Evolutionary conservation across 2,797 vertebrate genomes (phyloP), one percentile per base, ranked within the genome.

Genomic region (Falco rusticolus): DNA sequence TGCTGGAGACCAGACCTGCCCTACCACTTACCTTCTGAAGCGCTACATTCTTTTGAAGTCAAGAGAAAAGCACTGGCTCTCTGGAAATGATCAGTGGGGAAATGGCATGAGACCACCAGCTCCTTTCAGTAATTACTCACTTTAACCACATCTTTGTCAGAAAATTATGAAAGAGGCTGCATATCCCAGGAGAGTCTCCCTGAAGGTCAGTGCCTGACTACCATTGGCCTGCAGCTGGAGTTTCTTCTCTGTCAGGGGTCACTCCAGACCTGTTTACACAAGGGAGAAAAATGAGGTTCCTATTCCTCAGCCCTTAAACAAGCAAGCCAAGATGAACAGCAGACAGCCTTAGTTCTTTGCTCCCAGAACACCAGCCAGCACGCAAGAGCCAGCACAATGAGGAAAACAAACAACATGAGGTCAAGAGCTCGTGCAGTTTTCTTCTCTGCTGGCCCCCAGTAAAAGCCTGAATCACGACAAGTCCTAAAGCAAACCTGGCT

Each of bases 341-440:
- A 85, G 68, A 64, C 11, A 87, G 17, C 28, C 45, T 57, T 61
- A 34, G 3, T n/a, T 87, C 59, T 74, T 79, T 76, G 24, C 33
- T 90, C n/a, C 41, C 63, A 74, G 37, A 26, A 76, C 16, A 64
- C 39, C 43, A 68, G 51, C 47, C 68, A 83, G 56, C 11, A 41
- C 0, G 1, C 26, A n/a, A 34, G 48, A 95, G 50, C 37, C 60
- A 89, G 79, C 53, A 57, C 34, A 78, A 61, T 1, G 4, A 66
- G 15, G 74, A 66, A 94, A 95, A 80, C 59, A 91, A 94, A 81
- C 51, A 87, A 37, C 57, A 26, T 6, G 13, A 94, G 84, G 77
- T 88, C 77, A 91, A 91, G 20, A 90, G 25, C 39, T 84, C 37
- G 13, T 26, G 18, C 39, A 21, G 45, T 63, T 94, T 90, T 86